Conservation (phyloP, 2,888 invertebrate genomes). For the Luperina testacea region DNA sequence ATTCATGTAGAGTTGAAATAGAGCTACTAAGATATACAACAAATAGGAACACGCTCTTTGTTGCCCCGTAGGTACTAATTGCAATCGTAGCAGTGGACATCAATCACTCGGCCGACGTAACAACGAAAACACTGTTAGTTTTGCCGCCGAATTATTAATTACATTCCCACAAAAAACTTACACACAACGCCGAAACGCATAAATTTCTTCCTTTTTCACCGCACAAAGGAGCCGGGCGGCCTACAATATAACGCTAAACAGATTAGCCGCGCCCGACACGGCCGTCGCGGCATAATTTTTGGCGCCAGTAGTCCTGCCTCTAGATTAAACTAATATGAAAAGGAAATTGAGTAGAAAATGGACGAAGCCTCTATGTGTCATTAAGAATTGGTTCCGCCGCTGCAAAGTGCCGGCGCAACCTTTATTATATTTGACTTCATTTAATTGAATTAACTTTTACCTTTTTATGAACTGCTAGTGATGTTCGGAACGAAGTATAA, state of each 20-base stretch:
- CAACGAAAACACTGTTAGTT: constrained; percentile 91
- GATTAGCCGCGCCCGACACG: constrained; percentile 88
- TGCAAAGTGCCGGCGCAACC: constrained; percentile 79
- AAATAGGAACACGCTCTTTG: constrained; percentile 46
- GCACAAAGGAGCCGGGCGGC: constrained; percentile 87
- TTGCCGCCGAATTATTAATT: constrained; percentile 91
- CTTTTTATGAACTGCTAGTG: constrained; percentile 87
- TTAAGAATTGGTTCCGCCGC: constrained; percentile 88
- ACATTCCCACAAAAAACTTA: constrained; percentile 89
- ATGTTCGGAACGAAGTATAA: constrained; percentile 85
- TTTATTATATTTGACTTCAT: constrained; percentile 88
- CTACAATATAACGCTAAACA: constrained; percentile 88
- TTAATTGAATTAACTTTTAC: constrained; percentile 89
- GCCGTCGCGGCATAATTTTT: constrained; percentile 89
- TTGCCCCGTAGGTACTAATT: constrained; percentile 76
- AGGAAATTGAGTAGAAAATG: constrained; percentile 90
- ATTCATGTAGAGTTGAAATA: not conserved
- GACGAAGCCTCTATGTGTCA: constrained; percentile 88
- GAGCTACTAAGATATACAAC: constrained; percentile 23
- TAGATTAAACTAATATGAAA: constrained; percentile 90
- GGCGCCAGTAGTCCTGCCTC: constrained; percentile 90
- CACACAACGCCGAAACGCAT: constrained; percentile 89
- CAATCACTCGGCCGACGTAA: constrained; percentile 84
- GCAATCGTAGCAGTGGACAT: constrained; percentile 77
- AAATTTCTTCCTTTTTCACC: constrained; percentile 90